Percentiles rank a stretch among this genome's conserved stretches.
phyloP scores from a whole-genome alignment of 2,113 vertebrate genomes.

The Noturus placidus region DNA sequence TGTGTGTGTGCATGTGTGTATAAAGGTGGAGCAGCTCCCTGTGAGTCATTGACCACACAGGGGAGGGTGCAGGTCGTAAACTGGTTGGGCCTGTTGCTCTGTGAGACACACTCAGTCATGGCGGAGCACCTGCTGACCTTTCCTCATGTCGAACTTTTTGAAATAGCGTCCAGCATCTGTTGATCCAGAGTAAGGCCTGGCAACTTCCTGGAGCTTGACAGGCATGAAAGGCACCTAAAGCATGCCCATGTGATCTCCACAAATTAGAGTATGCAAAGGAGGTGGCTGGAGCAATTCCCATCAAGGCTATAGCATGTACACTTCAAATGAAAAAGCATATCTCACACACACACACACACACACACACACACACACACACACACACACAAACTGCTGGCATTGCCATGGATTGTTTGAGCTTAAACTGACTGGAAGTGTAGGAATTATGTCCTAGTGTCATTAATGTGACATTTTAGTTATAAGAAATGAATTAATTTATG shows the following conservation, averaged over 20 bases:
- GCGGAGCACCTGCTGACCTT: slow-evolving; percentile 19
- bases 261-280: slow-evolving; percentile 17
- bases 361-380: slow-evolving; percentile 16
- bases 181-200: slow-evolving; percentile 36
- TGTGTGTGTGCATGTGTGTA: slow-evolving; percentile 1
- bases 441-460: not conserved
- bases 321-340: not conserved
- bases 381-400: not conserved
- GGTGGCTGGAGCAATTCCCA: slow-evolving; percentile 6
- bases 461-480: not conserved
- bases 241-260: slow-evolving; percentile 33
- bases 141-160: slow-evolving; percentile 40
- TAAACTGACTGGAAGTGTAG: not conserved
- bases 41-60: slow-evolving; percentile 25
- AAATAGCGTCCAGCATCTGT: slow-evolving; percentile 32
- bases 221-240: slow-evolving; percentile 39
- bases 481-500: not conserved
- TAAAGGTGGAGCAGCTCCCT: not conserved
- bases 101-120: slow-evolving; percentile 26
- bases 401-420: not conserved
- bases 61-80: slow-evolving; percentile 42
- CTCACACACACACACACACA: not conserved
- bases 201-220: slow-evolving; percentile 32
- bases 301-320: not conserved
- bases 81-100: slow-evolving; percentile 36